Conservation (phyloP, 2,888 invertebrate genomes). For the Venusia cambrica region DNA sequence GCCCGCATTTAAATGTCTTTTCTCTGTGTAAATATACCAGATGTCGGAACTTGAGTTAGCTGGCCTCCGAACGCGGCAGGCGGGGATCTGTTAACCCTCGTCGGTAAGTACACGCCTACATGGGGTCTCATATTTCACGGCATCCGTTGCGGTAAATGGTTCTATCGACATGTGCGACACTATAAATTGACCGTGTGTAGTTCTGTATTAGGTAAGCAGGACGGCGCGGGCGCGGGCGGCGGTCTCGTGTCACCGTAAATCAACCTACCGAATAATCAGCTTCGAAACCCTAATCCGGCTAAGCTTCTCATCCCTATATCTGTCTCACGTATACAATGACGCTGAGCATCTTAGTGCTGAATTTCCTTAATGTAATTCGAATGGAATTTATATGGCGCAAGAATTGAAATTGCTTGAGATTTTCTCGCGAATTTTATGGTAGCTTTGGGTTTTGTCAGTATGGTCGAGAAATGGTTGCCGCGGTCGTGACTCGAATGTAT, state of each 20-base stretch:
- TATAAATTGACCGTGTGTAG: conserved; percentile 65
- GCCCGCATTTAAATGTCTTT: conserved; percentile 74
- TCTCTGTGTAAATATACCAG: conserved; percentile 54
- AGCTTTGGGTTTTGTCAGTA: conserved; percentile 27
- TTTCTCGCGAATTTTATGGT: conserved; percentile 22
- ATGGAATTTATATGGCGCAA: conserved; percentile 22
- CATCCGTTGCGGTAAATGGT: conserved; percentile 58
- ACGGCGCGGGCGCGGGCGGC: conserved; percentile 38
- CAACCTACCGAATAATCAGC: conserved; percentile 74
- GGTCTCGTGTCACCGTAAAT: conserved; percentile 75
- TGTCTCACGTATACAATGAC: conserved; percentile 66
- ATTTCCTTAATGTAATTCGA: conserved; percentile 29
- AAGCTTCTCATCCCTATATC: conserved; percentile 69
- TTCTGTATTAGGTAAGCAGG: conserved; percentile 61
- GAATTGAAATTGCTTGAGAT: conserved; percentile 18
- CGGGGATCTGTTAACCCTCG: conserved; percentile 41
- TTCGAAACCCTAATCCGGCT: conserved; percentile 65
- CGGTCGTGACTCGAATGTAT: conserved; percentile 28
- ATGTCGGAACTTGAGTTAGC: conserved; percentile 43
- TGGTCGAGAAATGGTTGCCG: conserved; percentile 26
- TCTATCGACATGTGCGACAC: conserved; percentile 57
- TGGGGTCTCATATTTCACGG: conserved; percentile 64
- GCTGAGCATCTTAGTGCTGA: conserved; percentile 41
- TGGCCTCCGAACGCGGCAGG: conserved; percentile 40
- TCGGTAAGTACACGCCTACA: conserved; percentile 52